Conservation (phyloP, 2,113 vertebrate species). For the Peromyscus leucopus region DNA sequence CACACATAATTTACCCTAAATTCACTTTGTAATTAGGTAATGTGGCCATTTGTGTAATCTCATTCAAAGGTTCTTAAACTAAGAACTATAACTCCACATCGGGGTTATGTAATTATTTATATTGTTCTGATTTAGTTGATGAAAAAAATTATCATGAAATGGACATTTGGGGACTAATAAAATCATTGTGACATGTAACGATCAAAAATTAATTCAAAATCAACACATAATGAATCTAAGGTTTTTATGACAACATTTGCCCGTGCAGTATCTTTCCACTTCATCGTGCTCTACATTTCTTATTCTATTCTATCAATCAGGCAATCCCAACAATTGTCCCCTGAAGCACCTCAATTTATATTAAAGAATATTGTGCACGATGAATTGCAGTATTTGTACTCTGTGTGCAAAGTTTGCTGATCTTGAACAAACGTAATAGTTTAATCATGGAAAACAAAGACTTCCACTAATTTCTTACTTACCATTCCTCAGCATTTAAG, state of each 20-base stretch:
- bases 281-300: background rate
- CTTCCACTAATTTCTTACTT: background rate
- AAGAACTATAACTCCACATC: background rate
- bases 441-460: background rate
- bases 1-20: background rate
- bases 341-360: background rate
- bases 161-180: background rate
- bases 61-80: background rate
- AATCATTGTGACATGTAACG: background rate
- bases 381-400: background rate
- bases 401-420: background rate
- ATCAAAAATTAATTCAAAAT: background rate
- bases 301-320: too few species aligned
- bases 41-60: conserved; percentile 25
- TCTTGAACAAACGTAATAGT: background rate
- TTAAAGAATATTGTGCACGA: background rate
- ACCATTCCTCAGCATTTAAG: background rate
- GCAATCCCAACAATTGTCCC: background rate
- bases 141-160: background rate
- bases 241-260: background rate
- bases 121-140: background rate
- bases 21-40: background rate
- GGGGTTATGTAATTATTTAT: background rate
- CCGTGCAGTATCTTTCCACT: background rate
- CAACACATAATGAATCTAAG: background rate